Evolutionary conservation across 64 coral and sea anemone genomes (phyloP).

Genomic region (Dendrophyllia cribrosa): DNA sequence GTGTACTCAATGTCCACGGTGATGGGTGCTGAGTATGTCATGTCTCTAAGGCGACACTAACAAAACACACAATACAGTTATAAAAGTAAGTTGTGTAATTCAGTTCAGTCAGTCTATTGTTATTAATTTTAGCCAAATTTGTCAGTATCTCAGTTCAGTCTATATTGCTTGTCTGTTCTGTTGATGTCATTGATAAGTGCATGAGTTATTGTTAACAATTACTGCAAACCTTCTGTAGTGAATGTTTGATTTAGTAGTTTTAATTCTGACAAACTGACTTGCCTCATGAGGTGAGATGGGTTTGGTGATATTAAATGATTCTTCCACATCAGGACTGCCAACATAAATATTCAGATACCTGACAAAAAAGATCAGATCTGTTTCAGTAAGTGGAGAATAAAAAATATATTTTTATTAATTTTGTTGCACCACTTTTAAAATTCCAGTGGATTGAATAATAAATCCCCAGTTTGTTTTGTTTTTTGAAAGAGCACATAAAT

Average conservation of each 20-base stretch:
- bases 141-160: too few species aligned
- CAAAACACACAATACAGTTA: neutral
- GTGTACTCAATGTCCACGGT: conserved; percentile 99
- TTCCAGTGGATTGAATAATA: too few species aligned
- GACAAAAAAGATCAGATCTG: neutral
- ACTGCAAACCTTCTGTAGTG: too few species aligned
- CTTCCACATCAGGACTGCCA: conserved; percentile 98
- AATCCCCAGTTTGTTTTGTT: too few species aligned
- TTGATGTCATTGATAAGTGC: too few species aligned
- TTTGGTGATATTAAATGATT: conserved; percentile 97
- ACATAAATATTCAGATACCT: conserved; percentile 98
- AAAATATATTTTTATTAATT: neutral
- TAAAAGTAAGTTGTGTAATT: neutral
- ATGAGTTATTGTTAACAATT: too few species aligned
- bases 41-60: conserved; percentile 95
- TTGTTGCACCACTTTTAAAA: neutral
- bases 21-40: conserved; percentile 98
- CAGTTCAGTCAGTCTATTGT: too few species aligned
- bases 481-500: too few species aligned
- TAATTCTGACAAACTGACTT: neutral
- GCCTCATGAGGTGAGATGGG: conserved; percentile 98
- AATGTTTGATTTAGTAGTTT: too few species aligned
- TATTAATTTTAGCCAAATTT: too few species aligned
- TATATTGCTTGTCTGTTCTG: too few species aligned
- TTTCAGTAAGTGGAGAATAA: neutral